These are phyloP conservation scores for Coptodon rendalli DNA, from an alignment of 2,113 vertebrate species.

Conservation along the genomic window DNA sequence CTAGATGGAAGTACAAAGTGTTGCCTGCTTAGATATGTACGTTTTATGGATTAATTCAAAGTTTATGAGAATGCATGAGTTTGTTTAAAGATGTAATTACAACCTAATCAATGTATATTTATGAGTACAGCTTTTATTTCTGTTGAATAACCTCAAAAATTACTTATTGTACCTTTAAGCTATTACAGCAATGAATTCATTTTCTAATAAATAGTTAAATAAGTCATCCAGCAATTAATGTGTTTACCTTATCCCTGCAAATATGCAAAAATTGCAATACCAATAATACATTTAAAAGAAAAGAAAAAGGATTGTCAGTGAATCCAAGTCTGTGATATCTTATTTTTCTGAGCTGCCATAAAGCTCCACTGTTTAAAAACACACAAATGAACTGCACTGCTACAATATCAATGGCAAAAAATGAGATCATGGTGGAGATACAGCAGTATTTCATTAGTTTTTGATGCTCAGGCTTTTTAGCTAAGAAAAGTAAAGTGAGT, in stretches of 20 bases:
- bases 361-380: not conserved
- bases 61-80: not conserved
- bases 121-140: not conserved
- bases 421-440: not conserved
- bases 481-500: not conserved
- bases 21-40: not conserved
- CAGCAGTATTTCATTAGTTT: not conserved
- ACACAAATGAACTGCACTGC: not conserved
- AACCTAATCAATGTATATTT: not conserved
- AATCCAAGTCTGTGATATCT: not conserved
- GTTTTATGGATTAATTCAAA: not conserved
- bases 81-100: not conserved
- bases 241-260: not conserved
- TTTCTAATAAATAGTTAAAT: not conserved
- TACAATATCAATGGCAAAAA: not conserved
- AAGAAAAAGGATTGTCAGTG: not conserved
- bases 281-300: not conserved
- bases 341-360: not conserved
- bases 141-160: not conserved
- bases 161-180: not conserved
- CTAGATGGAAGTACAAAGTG: not conserved
- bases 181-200: not conserved
- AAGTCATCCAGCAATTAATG: not conserved
- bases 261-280: not conserved
- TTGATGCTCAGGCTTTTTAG: not conserved